Evolutionary conservation across 2,888 invertebrate species (phyloP).

Genomic region (Antheraea yamamai): DNA sequence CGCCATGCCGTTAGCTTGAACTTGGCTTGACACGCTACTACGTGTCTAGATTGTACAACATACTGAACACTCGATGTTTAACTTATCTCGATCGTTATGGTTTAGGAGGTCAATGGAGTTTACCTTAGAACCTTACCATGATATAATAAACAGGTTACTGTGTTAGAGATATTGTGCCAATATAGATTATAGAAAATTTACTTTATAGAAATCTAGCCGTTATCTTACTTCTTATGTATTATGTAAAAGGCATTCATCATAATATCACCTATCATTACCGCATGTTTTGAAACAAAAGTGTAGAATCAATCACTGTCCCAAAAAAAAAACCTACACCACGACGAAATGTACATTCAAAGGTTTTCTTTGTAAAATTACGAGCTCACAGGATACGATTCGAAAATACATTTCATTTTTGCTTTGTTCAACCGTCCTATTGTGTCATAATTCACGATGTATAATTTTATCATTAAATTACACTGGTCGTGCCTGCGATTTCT

Average conservation of each 20-base stretch:
- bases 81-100: too few species aligned
- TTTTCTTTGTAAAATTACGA: slow-evolving; percentile 33
- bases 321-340: slow-evolving; percentile 33
- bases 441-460: neutral
- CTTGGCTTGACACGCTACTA: too few species aligned
- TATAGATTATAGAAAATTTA: too few species aligned
- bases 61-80: too few species aligned
- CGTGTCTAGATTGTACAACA: too few species aligned
- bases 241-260: slow-evolving; percentile 49
- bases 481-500: too few species aligned
- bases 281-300: slow-evolving; percentile 52
- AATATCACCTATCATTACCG: slow-evolving; percentile 59
- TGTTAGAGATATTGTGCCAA: too few species aligned
- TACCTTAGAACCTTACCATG: too few species aligned
- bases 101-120: too few species aligned
- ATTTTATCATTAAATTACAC: neutral
- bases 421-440: neutral
- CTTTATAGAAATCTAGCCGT: neutral
- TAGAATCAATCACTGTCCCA: slow-evolving; percentile 57
- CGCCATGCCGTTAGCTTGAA: too few species aligned
- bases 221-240: slow-evolving; percentile 9
- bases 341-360: slow-evolving; percentile 32
- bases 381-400: slow-evolving; percentile 16
- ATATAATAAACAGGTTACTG: too few species aligned
- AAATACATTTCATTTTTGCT: slow-evolving; percentile 12